These are phyloP conservation scores for Arnoldichthys spilopterus DNA, from an alignment of 2,797 vertebrate species.

Conservation along the genomic window DNA sequence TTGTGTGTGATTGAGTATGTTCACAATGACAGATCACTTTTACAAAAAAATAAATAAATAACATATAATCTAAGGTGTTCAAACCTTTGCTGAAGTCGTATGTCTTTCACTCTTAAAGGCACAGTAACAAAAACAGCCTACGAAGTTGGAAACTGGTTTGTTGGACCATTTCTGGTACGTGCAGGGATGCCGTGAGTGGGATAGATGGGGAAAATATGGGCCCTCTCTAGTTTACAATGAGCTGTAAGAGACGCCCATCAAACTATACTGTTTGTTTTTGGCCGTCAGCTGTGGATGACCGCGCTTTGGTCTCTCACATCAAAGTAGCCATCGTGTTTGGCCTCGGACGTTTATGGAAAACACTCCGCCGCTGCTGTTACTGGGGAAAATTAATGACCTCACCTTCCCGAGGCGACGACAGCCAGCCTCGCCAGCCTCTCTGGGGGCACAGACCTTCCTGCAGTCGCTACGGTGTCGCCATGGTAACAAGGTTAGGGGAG, in stretches of 20 bases:
- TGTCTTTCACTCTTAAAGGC: too few species aligned
- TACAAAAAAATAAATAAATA: too few species aligned
- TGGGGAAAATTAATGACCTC: constrained; percentile 59
- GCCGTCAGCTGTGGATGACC: constrained; percentile 26
- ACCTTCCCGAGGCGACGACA: constrained; percentile 61
- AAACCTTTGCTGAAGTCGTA: too few species aligned
- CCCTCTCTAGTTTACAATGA: not conserved
- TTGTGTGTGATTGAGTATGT: too few species aligned
- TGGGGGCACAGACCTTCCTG: constrained; percentile 58
- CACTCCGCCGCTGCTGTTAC: constrained; percentile 42
- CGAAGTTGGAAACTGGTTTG: too few species aligned
- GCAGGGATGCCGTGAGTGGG: not conserved
- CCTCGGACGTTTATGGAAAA: constrained; percentile 43
- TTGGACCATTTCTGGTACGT: too few species aligned
- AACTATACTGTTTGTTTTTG: constrained; percentile 1
- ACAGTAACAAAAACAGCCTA: too few species aligned
- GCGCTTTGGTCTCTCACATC: constrained; percentile 38
- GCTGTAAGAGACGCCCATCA: not conserved
- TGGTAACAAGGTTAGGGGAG: constrained; percentile 80
- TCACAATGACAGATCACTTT: too few species aligned
- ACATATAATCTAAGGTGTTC: too few species aligned
- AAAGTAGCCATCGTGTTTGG: constrained; percentile 34
- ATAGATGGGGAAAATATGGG: not conserved
- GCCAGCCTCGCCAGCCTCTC: constrained; percentile 55
- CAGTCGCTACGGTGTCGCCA: constrained; percentile 70